phyloP scores from a whole-genome alignment of 2,113 vertebrate species.

The Phycodurus eques region DNA sequence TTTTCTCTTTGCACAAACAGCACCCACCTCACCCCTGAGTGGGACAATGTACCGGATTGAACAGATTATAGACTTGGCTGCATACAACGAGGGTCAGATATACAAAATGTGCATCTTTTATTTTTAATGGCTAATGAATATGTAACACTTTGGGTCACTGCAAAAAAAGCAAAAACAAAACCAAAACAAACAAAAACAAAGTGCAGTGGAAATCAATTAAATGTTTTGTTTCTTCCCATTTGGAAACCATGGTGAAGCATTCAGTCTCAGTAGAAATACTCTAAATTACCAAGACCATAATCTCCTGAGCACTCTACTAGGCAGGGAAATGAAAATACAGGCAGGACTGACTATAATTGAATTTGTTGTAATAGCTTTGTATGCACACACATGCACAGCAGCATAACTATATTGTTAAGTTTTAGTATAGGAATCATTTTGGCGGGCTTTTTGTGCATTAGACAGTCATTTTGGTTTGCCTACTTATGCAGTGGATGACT shows the following conservation, averaged over 20 bases:
- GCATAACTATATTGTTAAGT: conserved; percentile 33
- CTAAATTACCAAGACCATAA: conserved; percentile 64
- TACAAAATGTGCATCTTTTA: conserved; percentile 74
- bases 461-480: conserved; percentile 10
- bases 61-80: conserved; percentile 53
- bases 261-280: conserved; percentile 41
- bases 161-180: conserved; percentile 21
- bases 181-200: background rate
- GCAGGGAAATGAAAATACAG: conserved; percentile 47
- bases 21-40: conserved; percentile 55
- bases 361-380: conserved; percentile 22
- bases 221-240: background rate
- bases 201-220: conserved; percentile 63
- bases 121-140: conserved; percentile 75
- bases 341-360: conserved; percentile 27
- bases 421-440: conserved; percentile 27
- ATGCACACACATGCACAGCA: conserved; percentile 19
- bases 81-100: conserved; percentile 64
- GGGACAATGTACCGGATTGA: conserved; percentile 53
- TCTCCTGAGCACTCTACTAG: conserved; percentile 50
- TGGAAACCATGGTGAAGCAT: background rate
- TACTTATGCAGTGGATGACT: conserved; percentile 17
- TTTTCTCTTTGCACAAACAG: conserved; percentile 53
- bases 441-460: conserved; percentile 28
- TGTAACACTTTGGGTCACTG: conserved; percentile 69